phyloP scores from a whole-genome alignment of 2,113 vertebrate species.

The Urocynchramus pylzowi region DNA sequence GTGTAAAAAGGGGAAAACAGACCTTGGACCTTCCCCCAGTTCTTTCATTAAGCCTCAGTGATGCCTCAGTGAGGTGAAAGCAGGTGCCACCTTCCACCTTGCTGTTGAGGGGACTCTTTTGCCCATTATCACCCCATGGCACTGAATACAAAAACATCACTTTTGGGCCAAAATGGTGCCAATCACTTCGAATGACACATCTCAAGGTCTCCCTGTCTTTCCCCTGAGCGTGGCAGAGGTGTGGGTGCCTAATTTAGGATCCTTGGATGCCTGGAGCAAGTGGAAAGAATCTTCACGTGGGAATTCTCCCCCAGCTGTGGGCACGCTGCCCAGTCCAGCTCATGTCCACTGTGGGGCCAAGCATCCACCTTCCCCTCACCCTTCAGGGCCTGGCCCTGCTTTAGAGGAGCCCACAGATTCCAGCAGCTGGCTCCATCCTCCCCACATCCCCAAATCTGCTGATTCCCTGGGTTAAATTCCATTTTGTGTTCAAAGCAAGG shows the following conservation, averaged over 20 bases:
- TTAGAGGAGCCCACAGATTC: not conserved
- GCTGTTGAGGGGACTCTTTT: not conserved
- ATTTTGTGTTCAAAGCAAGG: not conserved
- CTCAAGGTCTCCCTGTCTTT: not conserved
- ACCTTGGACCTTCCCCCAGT: not conserved
- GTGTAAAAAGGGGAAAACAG: not conserved
- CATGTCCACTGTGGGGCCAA: not conserved
- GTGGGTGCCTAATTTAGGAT: not conserved
- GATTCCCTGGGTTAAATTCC: not conserved
- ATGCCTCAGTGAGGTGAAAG: rapidly evolving
- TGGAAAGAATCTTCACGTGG: conserved; percentile 39
- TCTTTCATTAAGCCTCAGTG: not conserved
- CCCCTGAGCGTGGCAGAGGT: not conserved
- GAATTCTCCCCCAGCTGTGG: not conserved
- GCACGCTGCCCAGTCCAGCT: not conserved
- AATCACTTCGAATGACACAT: not conserved
- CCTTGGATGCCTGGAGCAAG: not conserved
- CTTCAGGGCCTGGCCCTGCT: not conserved
- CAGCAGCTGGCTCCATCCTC: not conserved
- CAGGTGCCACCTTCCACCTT: not conserved
- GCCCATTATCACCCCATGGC: rapidly evolving
- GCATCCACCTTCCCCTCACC: not conserved
- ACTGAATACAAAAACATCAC: not conserved
- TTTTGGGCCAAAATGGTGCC: not conserved
- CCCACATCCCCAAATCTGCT: not conserved